Evolutionary conservation across 2,797 vertebrate species (phyloP).

Genomic region (Macropodus opercularis): DNA sequence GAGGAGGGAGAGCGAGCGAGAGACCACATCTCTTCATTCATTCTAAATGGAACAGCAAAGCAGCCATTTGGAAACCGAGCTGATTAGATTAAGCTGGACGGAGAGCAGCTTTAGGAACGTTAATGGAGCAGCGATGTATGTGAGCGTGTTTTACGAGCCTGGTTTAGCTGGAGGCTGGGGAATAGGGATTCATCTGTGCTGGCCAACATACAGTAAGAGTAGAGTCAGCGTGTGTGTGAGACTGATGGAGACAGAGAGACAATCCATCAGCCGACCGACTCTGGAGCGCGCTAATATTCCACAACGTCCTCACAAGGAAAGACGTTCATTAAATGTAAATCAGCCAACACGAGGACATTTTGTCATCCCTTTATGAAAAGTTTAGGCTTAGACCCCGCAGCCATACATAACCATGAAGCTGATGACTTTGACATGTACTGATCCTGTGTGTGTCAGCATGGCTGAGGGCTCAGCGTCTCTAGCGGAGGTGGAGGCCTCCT

Average conservation of each 20-base stretch:
- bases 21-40: slow-evolving; percentile 12
- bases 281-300: no score
- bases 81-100: slow-evolving; percentile 64
- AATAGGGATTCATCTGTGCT: no score
- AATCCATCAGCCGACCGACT: slow-evolving; percentile 55
- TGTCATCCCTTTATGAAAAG: background rate
- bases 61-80: slow-evolving; percentile 48
- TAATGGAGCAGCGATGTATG: slow-evolving; percentile 41
- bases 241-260: no score
- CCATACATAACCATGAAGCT: background rate
- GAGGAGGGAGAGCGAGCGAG: background rate
- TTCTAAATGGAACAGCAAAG: slow-evolving; percentile 8
- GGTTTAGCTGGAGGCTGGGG: no score
- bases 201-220: no score
- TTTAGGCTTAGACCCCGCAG: background rate
- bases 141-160: slow-evolving; percentile 1
- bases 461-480: slow-evolving; percentile 68
- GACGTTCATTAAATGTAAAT: background rate
- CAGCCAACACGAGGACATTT: background rate
- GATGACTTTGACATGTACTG: no score
- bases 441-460: slow-evolving; percentile 72
- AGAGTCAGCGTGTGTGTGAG: no score
- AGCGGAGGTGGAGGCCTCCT: slow-evolving; percentile 78
- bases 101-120: slow-evolving; percentile 39
- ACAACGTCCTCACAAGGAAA: background rate